Conservation (phyloP, 1,140 invertebrate species). For the Holotrichia oblita region DNA sequence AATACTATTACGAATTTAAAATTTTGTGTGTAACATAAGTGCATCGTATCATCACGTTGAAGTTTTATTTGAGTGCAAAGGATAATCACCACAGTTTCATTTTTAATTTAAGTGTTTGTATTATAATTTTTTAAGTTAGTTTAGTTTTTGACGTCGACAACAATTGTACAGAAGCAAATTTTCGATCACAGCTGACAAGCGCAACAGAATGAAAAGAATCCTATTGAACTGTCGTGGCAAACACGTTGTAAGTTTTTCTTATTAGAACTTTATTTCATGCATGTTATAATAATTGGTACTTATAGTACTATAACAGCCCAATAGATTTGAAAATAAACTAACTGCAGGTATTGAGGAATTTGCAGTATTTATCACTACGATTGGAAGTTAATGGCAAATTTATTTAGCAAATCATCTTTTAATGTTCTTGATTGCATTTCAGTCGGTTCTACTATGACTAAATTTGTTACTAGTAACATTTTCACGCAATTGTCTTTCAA, state of each 20-base stretch:
- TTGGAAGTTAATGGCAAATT: too few species aligned
- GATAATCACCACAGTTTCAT: slow-evolving; percentile 9
- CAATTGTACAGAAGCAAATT: background rate
- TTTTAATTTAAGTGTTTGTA: slow-evolving; percentile 2
- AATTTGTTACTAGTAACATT: too few species aligned
- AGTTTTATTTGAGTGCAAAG: slow-evolving; percentile 1
- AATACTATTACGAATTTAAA: slow-evolving; percentile 6
- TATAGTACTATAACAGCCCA: too few species aligned
- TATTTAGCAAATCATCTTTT: too few species aligned
- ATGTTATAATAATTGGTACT: background rate
- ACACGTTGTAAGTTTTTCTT: slow-evolving; percentile 19
- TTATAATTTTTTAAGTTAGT: slow-evolving; percentile 11
- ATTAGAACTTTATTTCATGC: background rate
- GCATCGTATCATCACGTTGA: background rate
- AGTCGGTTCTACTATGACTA: too few species aligned
- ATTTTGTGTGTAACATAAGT: slow-evolving; percentile 16
- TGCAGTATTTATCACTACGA: too few species aligned
- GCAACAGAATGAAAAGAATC: background rate
- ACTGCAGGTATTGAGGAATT: too few species aligned
- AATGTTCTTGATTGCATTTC: too few species aligned
- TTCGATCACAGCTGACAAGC: background rate
- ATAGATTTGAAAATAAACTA: too few species aligned
- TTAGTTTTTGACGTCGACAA: background rate
- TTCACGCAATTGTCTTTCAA: too few species aligned
- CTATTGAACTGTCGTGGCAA: background rate